Conservation (phyloP, 2,888 invertebrate genomes). For the Harpagoxenus sublaevis region DNA sequence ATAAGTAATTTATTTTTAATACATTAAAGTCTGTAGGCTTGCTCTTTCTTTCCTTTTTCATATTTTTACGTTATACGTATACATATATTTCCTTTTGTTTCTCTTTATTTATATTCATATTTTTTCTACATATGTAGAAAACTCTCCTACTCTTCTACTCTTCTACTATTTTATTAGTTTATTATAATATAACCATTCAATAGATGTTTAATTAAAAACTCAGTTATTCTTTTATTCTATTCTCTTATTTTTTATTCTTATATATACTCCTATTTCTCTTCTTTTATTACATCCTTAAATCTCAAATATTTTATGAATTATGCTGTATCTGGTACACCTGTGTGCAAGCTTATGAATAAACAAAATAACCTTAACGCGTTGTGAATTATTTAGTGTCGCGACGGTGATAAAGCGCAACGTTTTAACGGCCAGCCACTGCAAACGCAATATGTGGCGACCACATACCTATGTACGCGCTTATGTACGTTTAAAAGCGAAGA, state of each 20-base stretch:
- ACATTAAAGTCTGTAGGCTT: no score
- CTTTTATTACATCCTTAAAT: neutral
- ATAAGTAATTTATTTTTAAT: no score
- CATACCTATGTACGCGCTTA: neutral
- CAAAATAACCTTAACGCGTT: neutral
- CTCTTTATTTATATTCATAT: no score
- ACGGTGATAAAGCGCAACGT: conserved; percentile 24
- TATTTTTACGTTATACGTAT: no score
- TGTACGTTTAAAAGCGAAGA: conserved; percentile 2
- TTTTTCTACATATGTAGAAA: no score
- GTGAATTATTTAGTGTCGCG: conserved; percentile 36
- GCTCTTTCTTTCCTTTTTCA: no score
- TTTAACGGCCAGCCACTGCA: conserved; percentile 2
- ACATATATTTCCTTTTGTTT: no score
- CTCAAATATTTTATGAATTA: neutral
- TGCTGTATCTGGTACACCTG: neutral
- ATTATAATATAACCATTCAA: neutral
- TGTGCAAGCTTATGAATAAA: conserved; percentile 26
- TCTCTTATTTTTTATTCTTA: neutral
- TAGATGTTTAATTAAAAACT: neutral
- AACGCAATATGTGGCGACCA: neutral
- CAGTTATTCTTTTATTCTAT: neutral
- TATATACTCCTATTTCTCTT: neutral
- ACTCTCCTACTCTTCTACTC: no score
- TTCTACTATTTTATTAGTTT: no score